Conservation (phyloP, 2,888 invertebrate species). For the Liodrosophila aerea region DNA sequence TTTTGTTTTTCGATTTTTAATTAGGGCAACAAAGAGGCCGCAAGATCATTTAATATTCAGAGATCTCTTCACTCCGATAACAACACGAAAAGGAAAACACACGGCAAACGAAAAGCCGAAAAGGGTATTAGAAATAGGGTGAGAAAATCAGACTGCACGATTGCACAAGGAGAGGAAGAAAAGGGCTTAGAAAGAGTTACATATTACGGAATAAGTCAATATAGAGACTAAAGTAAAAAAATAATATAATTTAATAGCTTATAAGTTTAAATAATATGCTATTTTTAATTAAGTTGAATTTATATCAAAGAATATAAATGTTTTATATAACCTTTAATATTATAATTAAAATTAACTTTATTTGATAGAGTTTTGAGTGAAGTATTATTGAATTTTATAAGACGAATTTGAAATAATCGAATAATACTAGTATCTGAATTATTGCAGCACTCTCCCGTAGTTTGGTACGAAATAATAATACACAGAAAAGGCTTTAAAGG, state of each 20-base stretch:
- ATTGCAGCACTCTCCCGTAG: too few relatives aligned
- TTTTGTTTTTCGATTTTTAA: conserved; percentile 59
- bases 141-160: conserved; percentile 43
- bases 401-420: too few relatives aligned
- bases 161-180: conserved; percentile 40
- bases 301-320: too few relatives aligned
- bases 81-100: neutral
- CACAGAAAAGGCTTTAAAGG: conserved; percentile 49
- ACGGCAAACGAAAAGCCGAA: neutral
- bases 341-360: too few relatives aligned
- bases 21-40: conserved; percentile 66
- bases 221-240: conserved; percentile 31
- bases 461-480: too few relatives aligned
- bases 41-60: conserved; percentile 41
- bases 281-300: too few relatives aligned
- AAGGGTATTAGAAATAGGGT: conserved; percentile 50
- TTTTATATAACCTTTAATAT: too few relatives aligned
- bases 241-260: too few relatives aligned
- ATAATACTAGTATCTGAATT: too few relatives aligned
- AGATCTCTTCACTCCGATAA: conserved; percentile 43
- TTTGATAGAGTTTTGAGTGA: too few relatives aligned
- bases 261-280: too few relatives aligned
- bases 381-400: too few relatives aligned
- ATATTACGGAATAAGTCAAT: conserved; percentile 49
- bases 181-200: neutral